These are phyloP conservation scores for Grapholita molesta DNA, from an alignment of 1,140 invertebrate species.

Conservation along the genomic window DNA sequence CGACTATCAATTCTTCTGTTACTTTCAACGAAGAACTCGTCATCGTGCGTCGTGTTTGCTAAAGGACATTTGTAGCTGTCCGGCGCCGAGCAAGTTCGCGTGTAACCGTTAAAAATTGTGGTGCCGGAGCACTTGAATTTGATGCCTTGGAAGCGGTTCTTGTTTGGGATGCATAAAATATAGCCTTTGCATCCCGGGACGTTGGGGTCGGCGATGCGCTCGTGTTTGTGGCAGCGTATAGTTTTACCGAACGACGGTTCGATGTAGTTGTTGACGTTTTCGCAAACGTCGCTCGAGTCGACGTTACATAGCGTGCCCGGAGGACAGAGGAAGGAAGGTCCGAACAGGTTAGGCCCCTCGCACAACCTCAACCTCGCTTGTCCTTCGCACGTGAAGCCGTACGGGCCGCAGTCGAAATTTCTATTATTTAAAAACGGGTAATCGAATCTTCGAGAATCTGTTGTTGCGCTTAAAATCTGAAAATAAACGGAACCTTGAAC, in stretches of 20 bases:
- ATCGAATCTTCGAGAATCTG: not conserved
- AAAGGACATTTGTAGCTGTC: constrained; percentile 60
- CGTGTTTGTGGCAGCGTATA: constrained; percentile 53
- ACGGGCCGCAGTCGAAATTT: constrained; percentile 52
- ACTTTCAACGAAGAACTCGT: constrained; percentile 31
- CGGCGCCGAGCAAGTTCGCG: constrained; percentile 54
- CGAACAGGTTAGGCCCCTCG: constrained; percentile 48
- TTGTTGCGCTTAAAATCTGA: not conserved
- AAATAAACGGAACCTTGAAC: not conserved
- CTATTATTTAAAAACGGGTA: constrained; percentile 27
- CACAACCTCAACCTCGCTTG: constrained; percentile 53
- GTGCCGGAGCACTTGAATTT: constrained; percentile 67
- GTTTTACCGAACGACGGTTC: constrained; percentile 44
- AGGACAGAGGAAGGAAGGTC: constrained; percentile 61
- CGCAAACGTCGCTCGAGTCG: constrained; percentile 60
- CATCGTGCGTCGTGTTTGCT: constrained; percentile 32
- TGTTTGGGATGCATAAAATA: constrained; percentile 66
- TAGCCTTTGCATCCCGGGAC: constrained; percentile 68
- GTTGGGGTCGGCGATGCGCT: constrained; percentile 59
- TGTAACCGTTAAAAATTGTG: constrained; percentile 66
- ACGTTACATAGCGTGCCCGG: constrained; percentile 59
- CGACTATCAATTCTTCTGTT: constrained; percentile 31
- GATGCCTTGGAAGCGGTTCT: constrained; percentile 63
- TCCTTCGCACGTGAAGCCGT: constrained; percentile 61
- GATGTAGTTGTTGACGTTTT: constrained; percentile 51